Conservation (phyloP, 2,888 invertebrate genomes). For the Habroteleia sp. region DNA sequence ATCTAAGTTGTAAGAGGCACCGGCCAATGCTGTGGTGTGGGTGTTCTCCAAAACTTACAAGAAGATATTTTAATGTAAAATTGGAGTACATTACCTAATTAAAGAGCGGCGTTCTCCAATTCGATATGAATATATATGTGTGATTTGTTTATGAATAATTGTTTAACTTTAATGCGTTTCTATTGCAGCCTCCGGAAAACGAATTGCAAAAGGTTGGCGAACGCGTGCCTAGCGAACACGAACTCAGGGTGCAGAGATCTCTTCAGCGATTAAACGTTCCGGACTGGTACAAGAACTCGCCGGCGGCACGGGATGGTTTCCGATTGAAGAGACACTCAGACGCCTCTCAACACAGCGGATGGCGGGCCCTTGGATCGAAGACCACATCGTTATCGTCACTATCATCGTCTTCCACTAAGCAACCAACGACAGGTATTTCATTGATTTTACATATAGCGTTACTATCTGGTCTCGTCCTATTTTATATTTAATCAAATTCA, state of each 20-base stretch:
- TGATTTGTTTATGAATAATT: no score
- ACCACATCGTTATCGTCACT: constrained; percentile 92
- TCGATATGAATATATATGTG: no score
- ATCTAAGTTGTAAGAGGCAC: no score
- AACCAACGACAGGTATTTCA: constrained; percentile 75
- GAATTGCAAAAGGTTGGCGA: constrained; percentile 92
- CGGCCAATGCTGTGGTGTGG: no score
- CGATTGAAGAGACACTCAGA: constrained; percentile 89
- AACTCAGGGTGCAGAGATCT: constrained; percentile 95
- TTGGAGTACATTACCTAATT: no score
- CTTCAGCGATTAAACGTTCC: constrained; percentile 96
- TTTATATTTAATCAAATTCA: no score
- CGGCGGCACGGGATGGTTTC: constrained; percentile 89
- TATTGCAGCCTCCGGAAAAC: constrained; percentile 93
- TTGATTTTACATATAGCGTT: no score
- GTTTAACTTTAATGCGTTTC: neutral
- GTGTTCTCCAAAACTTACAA: no score
- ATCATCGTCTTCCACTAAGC: constrained; percentile 79
- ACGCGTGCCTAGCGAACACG: constrained; percentile 95
- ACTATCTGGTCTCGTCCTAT: no score
- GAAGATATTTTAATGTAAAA: no score
- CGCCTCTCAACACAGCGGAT: constrained; percentile 83
- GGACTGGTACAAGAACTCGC: constrained; percentile 94
- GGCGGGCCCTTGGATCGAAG: constrained; percentile 88
- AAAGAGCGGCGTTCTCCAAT: no score